Evolutionary conservation across 2,888 invertebrate species (phyloP).

Genomic region (Drosophila quinaria): DNA sequence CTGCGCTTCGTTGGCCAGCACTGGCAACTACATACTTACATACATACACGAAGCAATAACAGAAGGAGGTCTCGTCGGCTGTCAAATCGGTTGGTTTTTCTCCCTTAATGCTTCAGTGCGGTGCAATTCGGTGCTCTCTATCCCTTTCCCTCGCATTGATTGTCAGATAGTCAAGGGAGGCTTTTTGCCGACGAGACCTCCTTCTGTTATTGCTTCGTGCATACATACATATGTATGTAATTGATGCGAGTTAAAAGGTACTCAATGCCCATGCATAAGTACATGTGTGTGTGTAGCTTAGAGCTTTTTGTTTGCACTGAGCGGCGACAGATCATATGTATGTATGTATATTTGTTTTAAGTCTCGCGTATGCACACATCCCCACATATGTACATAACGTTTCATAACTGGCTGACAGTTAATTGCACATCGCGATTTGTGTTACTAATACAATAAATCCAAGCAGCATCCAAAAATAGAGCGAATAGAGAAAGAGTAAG

Average conservation of each 20-base stretch:
- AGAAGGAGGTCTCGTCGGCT: no score
- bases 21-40: constrained; percentile 29
- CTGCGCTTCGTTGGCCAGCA: constrained; percentile 59
- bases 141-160: no score
- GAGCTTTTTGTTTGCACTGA: constrained; percentile 54
- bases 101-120: no score
- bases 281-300: constrained; percentile 29
- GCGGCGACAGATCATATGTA: constrained; percentile 46
- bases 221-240: constrained; percentile 27
- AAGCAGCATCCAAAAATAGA: constrained; percentile 19
- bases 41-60: no score
- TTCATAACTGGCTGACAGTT: constrained; percentile 59
- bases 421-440: constrained; percentile 40
- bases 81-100: no score
- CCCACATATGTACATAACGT: constrained; percentile 25
- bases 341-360: constrained; percentile 42
- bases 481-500: neutral
- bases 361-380: constrained; percentile 30
- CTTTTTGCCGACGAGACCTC: no score
- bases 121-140: no score
- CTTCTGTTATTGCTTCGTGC: no score
- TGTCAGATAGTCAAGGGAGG: no score
- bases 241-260: constrained; percentile 49
- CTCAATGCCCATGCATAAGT: constrained; percentile 26
- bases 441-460: constrained; percentile 20